Evolutionary conservation across 2,113 vertebrate genomes (phyloP).

Genomic region (Ia io): DNA sequence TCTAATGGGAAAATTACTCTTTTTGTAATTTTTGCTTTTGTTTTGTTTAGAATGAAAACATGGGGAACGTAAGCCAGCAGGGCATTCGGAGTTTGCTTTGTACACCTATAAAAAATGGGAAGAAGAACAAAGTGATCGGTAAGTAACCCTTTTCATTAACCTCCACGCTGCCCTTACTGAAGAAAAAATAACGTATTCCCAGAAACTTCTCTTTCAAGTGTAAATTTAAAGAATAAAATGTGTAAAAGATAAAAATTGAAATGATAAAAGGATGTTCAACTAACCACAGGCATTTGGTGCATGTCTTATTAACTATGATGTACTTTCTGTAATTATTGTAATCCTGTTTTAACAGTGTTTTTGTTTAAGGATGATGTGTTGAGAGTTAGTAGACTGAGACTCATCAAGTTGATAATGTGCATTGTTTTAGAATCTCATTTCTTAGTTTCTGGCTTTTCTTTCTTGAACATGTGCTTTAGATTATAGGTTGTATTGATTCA

Average conservation of each 20-base stretch:
- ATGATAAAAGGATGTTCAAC: background rate
- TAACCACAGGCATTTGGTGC: background rate
- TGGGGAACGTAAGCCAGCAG: constrained; percentile 81
- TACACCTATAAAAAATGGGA: constrained; percentile 95
- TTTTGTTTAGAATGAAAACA: constrained; percentile 88
- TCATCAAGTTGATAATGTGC: background rate
- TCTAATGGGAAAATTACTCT: background rate
- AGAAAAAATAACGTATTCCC: background rate
- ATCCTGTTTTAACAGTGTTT: background rate
- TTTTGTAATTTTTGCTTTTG: constrained; percentile 51
- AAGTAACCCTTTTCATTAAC: constrained; percentile 80
- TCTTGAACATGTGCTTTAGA: background rate
- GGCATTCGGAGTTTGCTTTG: constrained; percentile 93
- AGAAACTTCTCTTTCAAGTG: background rate
- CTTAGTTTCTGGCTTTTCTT: background rate
- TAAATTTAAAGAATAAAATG: background rate
- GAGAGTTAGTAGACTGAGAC: background rate
- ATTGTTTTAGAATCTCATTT: background rate
- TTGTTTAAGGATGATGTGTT: background rate
- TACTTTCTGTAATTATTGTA: background rate
- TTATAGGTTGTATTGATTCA: background rate
- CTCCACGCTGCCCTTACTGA: background rate
- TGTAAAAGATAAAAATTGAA: background rate
- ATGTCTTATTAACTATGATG: background rate
- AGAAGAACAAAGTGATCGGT: constrained; percentile 99